Percentiles rank a stretch among this genome's conserved stretches.
phyloP scores from a whole-genome alignment of 2,113 vertebrate species.

The Acrocephalus kingi region DNA sequence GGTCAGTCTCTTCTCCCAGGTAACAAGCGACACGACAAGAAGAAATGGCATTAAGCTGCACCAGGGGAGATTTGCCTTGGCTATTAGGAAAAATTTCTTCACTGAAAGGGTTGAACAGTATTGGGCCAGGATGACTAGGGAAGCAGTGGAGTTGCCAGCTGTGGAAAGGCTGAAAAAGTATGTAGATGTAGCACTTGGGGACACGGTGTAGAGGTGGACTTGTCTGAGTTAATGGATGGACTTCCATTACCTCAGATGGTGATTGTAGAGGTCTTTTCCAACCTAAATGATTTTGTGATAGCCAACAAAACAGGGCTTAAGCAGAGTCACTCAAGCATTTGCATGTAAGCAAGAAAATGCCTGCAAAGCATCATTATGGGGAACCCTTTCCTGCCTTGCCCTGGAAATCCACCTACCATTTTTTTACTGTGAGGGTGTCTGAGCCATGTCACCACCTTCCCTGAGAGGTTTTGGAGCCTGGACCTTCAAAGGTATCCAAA shows the following conservation, averaged over 20 bases:
- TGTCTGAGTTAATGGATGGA: too few species aligned
- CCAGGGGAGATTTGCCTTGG: background rate
- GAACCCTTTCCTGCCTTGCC: accelerated
- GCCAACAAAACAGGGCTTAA: background rate
- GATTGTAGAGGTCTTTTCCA: background rate
- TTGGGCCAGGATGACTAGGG: background rate
- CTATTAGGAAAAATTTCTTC: background rate
- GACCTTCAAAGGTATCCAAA: background rate
- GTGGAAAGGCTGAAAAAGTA: background rate
- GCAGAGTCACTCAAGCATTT: background rate
- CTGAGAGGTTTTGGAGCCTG: background rate
- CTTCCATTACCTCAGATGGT: background rate
- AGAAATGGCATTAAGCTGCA: background rate
- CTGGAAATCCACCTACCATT: accelerated
- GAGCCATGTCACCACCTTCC: background rate
- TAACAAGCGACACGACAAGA: background rate
- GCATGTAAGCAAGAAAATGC: background rate
- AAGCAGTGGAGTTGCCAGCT: background rate
- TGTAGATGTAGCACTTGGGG: background rate
- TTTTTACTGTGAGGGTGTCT: background rate
- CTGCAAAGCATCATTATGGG: background rate
- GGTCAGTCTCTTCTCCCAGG: background rate
- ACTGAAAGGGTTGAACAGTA: background rate
- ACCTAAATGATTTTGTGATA: background rate
- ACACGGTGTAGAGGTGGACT: too few species aligned